Percentiles rank a stretch among this genome's conserved stretches.
These are phyloP conservation scores for Sarcophaga peregrina DNA, from an alignment of 1,140 invertebrate species.

Conservation along the genomic window DNA sequence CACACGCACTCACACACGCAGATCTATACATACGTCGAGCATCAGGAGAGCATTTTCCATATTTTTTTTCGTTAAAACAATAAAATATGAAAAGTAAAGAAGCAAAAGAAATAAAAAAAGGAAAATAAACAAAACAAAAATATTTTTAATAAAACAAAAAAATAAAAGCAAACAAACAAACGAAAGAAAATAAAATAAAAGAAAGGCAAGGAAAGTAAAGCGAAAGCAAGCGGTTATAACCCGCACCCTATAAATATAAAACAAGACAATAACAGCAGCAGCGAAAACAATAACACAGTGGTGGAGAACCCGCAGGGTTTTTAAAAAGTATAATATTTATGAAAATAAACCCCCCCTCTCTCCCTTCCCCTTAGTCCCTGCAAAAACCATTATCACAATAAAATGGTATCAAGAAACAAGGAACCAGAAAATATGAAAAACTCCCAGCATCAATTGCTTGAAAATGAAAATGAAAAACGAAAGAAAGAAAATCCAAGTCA, in stretches of 20 bases:
- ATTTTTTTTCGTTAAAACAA: constrained; percentile 34
- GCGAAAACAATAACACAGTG: not conserved
- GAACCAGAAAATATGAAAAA: not conserved
- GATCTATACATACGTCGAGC: too few species aligned
- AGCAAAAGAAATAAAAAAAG: constrained; percentile 9
- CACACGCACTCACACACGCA: not conserved
- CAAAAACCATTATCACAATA: too few species aligned
- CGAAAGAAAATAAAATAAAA: not conserved
- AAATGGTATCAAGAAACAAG: not conserved
- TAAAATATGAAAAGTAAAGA: not conserved
- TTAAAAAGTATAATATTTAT: constrained; percentile 25
- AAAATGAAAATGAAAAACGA: not conserved
- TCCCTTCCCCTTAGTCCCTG: too few species aligned
- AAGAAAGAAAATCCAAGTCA: constrained; percentile 21
- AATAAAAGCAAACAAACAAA: not conserved
- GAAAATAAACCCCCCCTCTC: not conserved
- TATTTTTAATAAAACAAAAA: constrained; percentile 5
- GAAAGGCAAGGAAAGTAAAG: not conserved
- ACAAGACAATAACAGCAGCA: not conserved
- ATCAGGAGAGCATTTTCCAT: not conserved
- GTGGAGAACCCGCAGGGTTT: constrained; percentile 32
- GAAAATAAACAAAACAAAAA: not conserved
- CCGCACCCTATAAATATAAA: constrained; percentile 25
- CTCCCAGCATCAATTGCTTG: not conserved
- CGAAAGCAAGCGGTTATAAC: not conserved